Percentiles rank a stretch among this genome's conserved stretches.
phyloP scores from a whole-genome alignment of 1,140 invertebrate genomes.

The Ceratoteleas bidentatus region DNA sequence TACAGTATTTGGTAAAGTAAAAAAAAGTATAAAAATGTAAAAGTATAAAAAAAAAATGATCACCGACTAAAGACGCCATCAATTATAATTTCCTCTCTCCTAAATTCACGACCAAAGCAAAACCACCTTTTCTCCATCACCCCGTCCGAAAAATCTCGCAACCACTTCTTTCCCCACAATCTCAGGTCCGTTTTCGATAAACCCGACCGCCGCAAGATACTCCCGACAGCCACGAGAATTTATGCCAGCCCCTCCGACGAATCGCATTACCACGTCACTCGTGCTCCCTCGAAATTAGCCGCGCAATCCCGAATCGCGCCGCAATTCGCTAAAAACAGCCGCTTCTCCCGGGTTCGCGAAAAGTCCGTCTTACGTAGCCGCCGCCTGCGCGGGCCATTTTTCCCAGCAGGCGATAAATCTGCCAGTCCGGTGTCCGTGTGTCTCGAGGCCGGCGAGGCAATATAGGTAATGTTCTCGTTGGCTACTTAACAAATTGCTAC shows the following conservation, averaged over 20 bases:
- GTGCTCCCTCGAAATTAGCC: background rate
- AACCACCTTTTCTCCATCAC: too few species aligned
- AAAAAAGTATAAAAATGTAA: too few species aligned
- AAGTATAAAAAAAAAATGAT: too few species aligned
- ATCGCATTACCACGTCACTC: background rate
- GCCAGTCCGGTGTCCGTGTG: slow-evolving; percentile 70
- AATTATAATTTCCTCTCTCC: too few species aligned
- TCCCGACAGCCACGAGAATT: too few species aligned
- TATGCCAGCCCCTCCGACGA: background rate
- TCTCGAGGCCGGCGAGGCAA: slow-evolving; percentile 73
- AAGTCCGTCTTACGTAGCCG: slow-evolving; percentile 52
- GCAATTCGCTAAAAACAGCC: background rate
- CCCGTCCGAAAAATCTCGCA: too few species aligned
- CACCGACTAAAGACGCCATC: too few species aligned
- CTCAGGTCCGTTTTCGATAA: too few species aligned
- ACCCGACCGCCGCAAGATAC: too few species aligned
- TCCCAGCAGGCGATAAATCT: slow-evolving; percentile 76
- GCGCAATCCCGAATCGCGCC: background rate
- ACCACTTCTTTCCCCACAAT: too few species aligned
- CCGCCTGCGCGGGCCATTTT: slow-evolving; percentile 39
- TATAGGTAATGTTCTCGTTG: slow-evolving; percentile 81
- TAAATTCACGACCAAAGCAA: too few species aligned
- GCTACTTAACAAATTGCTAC: slow-evolving; percentile 83
- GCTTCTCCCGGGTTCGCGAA: slow-evolving; percentile 22
- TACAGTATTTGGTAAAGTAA: too few species aligned